These are phyloP conservation scores for Leucopsar rothschildi DNA, from an alignment of 2,113 vertebrate genomes.

Conservation along the genomic window DNA sequence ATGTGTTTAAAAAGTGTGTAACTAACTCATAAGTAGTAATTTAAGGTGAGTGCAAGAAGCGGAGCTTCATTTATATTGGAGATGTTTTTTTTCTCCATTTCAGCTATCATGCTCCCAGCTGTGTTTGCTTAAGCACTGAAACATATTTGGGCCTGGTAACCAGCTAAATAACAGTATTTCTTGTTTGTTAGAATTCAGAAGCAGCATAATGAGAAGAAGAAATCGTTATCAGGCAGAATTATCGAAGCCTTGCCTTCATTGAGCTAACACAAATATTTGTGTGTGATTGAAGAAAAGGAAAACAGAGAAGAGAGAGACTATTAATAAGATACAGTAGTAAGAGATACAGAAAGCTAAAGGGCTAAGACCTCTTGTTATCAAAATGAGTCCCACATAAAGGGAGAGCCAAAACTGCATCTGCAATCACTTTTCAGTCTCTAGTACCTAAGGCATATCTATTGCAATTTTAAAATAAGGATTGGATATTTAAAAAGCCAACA, in stretches of 20 bases:
- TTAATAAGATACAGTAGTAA: neutral
- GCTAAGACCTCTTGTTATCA: neutral
- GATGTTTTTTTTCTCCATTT: neutral
- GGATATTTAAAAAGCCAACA: neutral
- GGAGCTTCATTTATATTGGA: neutral
- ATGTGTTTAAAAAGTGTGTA: neutral
- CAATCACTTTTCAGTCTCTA: neutral
- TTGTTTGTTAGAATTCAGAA: neutral
- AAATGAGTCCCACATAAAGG: neutral
- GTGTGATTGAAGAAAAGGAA: neutral
- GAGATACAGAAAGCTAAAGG: neutral
- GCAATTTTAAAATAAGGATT: neutral
- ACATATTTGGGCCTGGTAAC: neutral
- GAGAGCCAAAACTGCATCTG: neutral
- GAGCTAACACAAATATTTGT: neutral
- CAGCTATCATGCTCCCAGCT: neutral
- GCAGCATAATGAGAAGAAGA: neutral
- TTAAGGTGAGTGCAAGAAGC: neutral
- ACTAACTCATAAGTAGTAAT: neutral
- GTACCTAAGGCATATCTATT: neutral
- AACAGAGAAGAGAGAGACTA: neutral
- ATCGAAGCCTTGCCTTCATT: rapidly evolving
- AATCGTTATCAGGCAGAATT: neutral
- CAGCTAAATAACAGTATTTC: neutral
- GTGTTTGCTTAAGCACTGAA: neutral